These are phyloP conservation scores for Anseranas semipalmata DNA, from an alignment of 2,113 vertebrate species.

Conservation along the genomic window DNA sequence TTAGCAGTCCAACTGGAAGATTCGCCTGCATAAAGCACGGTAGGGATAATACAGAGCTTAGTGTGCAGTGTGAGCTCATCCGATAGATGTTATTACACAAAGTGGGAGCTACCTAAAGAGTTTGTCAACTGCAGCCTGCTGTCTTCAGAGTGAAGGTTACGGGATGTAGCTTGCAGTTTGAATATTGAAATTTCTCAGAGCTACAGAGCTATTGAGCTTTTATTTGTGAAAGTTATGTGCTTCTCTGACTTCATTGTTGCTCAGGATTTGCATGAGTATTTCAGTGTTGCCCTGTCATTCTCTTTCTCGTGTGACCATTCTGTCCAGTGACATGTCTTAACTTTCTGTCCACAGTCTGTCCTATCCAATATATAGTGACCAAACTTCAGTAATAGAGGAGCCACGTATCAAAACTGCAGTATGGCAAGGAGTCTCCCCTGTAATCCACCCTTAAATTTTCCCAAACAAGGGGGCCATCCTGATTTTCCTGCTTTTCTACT, in stretches of 20 bases:
- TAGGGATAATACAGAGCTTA: neutral
- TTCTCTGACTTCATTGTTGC: neutral
- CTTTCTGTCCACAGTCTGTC: neutral
- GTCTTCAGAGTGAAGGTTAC: neutral
- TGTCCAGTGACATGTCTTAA: neutral
- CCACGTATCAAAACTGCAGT: accelerated
- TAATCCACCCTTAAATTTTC: neutral
- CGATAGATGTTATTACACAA: neutral
- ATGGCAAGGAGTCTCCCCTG: neutral
- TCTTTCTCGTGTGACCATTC: neutral
- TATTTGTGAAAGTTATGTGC: neutral
- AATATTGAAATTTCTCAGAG: neutral
- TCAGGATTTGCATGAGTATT: neutral
- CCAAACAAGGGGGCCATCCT: neutral
- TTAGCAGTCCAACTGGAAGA: neutral
- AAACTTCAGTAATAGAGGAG: neutral
- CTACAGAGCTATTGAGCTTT: neutral
- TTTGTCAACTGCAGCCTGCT: neutral
- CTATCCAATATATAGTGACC: neutral
- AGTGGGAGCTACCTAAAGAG: neutral
- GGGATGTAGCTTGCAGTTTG: neutral
- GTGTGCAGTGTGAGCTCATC: neutral
- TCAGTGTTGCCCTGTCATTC: neutral
- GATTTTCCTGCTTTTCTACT: neutral
- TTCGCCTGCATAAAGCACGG: neutral